Base-by-base conservation (phyloP, 2,113 vertebrate genomes). In the Leuciscus idus region DNA sequence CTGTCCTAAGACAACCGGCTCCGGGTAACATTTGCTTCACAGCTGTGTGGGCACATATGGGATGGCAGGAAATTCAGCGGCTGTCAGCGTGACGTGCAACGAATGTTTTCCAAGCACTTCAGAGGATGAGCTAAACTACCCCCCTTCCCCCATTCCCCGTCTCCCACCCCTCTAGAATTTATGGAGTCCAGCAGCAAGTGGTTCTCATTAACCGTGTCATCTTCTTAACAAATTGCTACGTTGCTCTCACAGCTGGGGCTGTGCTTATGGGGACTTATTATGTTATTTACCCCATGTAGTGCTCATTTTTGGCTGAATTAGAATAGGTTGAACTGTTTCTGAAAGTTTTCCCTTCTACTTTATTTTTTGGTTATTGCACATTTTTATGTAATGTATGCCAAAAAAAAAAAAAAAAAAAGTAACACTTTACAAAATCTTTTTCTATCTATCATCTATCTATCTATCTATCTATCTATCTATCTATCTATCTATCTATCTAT, bases 141-240 rank as follows among this genome's bases (percentile, higher is more conserved):
- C 84, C 81, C 87, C 90, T 43, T 64, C 77, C 85, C 48, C 74
- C 80, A 86, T 79, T 7, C 83, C 80, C 87, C 89, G 61, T 81
- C 85, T 46, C 74, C 80, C 87, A 81, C 61, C 76, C 77, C 87
- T 83, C 80, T 81, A 89, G 36, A 90, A 93, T 93, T 95, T 94
- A 96, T 96, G 93, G 95, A 96, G 95, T 96, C 93, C 90, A 91
- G 92, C 90, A 92, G 93, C 96, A 96, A 97, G 94, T 96, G 97
- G 95, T 98, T 97, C 94, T 95, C 94, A 96, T 98, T 97, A 96
- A 93, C 93, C 94, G 94, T 96, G 95, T 97, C 95, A 95, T 96
- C 94, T 95, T 94, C 92, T 90, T 95, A 96, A 97, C 96, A 96
- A 96, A 98, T 96, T 93, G 94, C 93, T 92, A 93, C 88, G 89